Evolutionary conservation across 2,888 invertebrate species (phyloP).

Genomic region (Argyresthia albistria): DNA sequence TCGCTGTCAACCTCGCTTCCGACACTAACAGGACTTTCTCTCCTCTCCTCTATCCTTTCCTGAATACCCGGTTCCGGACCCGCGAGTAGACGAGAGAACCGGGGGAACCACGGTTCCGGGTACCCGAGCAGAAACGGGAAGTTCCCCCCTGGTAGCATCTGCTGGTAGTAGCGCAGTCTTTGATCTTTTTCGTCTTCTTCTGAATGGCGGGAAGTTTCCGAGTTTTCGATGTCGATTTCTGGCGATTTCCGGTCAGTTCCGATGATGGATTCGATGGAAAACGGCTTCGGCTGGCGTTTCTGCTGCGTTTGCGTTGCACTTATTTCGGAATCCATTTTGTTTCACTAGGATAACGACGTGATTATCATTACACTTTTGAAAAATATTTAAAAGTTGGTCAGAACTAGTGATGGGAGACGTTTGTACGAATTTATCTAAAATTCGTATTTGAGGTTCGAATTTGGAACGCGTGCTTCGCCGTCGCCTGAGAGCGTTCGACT

Average conservation of each 20-base stretch:
- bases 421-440: neutral
- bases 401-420: neutral
- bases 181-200: slow-evolving; percentile 48
- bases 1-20: slow-evolving; percentile 54
- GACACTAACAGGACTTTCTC: slow-evolving; percentile 61
- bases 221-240: slow-evolving; percentile 60
- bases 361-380: neutral
- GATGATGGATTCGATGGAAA: slow-evolving; percentile 76
- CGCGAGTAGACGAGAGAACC: slow-evolving; percentile 32
- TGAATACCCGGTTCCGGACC: slow-evolving; percentile 10
- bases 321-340: slow-evolving; percentile 44
- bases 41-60: slow-evolving; percentile 33
- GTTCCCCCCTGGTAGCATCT: slow-evolving; percentile 44
- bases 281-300: slow-evolving; percentile 70
- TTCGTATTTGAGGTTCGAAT: slow-evolving; percentile 14
- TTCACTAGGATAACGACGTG: neutral
- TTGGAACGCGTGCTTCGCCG: slow-evolving; percentile 27
- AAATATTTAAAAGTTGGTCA: neutral
- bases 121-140: slow-evolving; percentile 62
- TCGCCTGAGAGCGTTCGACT: slow-evolving; percentile 39
- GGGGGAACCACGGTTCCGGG: slow-evolving; percentile 56
- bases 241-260: slow-evolving; percentile 58
- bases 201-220: slow-evolving; percentile 51
- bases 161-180: slow-evolving; percentile 58
- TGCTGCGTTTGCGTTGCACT: slow-evolving; percentile 36